Percentiles rank a stretch among this genome's conserved stretches.
phyloP scores from a whole-genome alignment of 2,113 vertebrate species.

The Eidolon helvum region DNA sequence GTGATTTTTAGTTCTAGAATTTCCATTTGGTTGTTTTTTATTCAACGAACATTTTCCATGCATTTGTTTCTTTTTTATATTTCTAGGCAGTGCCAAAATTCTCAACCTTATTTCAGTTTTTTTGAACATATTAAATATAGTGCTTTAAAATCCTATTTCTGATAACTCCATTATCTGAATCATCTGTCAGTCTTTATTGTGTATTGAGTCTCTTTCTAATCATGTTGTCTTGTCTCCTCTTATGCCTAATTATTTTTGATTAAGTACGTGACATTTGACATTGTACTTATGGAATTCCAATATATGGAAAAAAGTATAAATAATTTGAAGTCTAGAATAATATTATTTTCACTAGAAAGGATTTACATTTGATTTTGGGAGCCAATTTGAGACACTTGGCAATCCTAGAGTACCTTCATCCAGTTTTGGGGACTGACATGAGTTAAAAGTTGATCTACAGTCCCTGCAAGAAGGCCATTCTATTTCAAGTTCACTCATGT shows the following conservation, averaged over 20 bases:
- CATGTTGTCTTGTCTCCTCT: background rate
- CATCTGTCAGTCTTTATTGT: background rate
- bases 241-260: background rate
- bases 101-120: slow-evolving; percentile 4
- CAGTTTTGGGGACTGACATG: background rate
- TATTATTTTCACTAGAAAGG: background rate
- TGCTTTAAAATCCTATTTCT: background rate
- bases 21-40: background rate
- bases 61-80: background rate
- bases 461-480: background rate
- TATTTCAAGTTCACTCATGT: background rate
- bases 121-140: background rate
- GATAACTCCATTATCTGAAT: background rate
- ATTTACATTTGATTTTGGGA: background rate
- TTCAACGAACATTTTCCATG: background rate
- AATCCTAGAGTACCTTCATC: background rate
- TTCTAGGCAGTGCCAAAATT: background rate
- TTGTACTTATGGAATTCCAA: background rate
- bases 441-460: background rate
- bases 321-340: background rate
- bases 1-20: background rate
- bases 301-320: background rate
- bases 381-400: background rate
- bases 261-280: background rate
- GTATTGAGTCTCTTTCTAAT: background rate